A percentile compares a stretch with the other conserved stretches of the same genome.
These are phyloP conservation scores for Orcinus orca DNA, from an alignment of 2,113 vertebrate genomes.

Conservation along the genomic window DNA sequence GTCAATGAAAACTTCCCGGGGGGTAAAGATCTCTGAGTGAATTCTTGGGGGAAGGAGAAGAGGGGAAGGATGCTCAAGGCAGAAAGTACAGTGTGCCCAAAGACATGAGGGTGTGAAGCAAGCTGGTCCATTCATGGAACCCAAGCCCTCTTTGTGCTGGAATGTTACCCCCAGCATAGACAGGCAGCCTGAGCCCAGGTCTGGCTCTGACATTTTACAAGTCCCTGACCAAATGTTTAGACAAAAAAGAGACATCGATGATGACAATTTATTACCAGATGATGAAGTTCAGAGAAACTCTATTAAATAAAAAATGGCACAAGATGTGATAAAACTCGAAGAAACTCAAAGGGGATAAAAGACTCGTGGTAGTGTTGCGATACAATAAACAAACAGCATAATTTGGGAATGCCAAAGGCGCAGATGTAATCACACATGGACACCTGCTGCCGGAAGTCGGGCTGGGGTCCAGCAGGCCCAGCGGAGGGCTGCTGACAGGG, in stretches of 20 bases:
- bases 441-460: constrained; percentile 41
- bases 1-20: neutral
- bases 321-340: constrained; percentile 40
- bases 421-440: constrained; percentile 35
- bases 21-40: neutral
- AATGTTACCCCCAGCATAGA: neutral
- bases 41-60: neutral
- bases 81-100: rapidly evolving
- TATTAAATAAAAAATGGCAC: neutral
- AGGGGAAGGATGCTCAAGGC: neutral
- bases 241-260: neutral
- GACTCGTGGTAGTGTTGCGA: neutral
- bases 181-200: neutral
- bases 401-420: neutral
- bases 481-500: rapidly evolving
- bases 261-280: neutral
- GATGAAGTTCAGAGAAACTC: neutral
- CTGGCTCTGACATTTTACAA: neutral
- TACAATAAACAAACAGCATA: neutral
- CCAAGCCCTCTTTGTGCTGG: neutral
- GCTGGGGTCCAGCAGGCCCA: neutral
- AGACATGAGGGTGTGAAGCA: rapidly evolving
- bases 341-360: neutral
- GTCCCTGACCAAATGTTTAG: neutral
- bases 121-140: rapidly evolving